phyloP scores from a whole-genome alignment of 2,888 invertebrate species.

The Thecophora atra region DNA sequence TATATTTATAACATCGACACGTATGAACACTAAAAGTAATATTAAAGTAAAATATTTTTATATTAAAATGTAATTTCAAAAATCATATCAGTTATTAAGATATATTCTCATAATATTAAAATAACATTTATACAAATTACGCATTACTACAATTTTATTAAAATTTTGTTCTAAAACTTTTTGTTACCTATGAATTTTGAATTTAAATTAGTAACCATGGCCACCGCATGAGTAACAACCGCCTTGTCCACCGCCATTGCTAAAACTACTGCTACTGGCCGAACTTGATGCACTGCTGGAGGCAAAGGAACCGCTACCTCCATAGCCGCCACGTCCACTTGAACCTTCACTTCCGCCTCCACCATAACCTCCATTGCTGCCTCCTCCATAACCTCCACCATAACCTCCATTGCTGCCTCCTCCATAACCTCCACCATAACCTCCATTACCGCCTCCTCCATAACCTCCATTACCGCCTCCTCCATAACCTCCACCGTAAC shows the following conservation, averaged over 20 bases:
- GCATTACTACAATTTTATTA: too few relatives aligned
- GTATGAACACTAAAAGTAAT: too few relatives aligned
- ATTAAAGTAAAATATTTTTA: neutral
- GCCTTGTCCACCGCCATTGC: conserved; percentile 34
- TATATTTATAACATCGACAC: too few relatives aligned
- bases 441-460: conserved; percentile 12
- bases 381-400: neutral
- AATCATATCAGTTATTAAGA: neutral
- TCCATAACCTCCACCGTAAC: conserved; percentile 17
- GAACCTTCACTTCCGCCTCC: conserved; percentile 33
- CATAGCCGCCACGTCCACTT: conserved; percentile 24
- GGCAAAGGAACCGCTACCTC: conserved; percentile 32
- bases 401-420: conserved; percentile 23
- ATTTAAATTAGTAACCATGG: neutral
- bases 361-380: conserved; percentile 6
- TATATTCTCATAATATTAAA: neutral
- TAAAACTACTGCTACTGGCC: conserved; percentile 25
- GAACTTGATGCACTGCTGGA: conserved; percentile 36
- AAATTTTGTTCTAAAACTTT: conserved; percentile 1
- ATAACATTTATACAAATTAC: neutral
- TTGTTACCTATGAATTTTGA: neutral
- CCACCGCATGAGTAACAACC: conserved; percentile 27
- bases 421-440: conserved; percentile 28
- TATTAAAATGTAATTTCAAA: neutral
- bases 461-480: neutral